Evolutionary conservation across 2,113 vertebrate genomes (phyloP).

Genomic region (Cygnus atratus): DNA sequence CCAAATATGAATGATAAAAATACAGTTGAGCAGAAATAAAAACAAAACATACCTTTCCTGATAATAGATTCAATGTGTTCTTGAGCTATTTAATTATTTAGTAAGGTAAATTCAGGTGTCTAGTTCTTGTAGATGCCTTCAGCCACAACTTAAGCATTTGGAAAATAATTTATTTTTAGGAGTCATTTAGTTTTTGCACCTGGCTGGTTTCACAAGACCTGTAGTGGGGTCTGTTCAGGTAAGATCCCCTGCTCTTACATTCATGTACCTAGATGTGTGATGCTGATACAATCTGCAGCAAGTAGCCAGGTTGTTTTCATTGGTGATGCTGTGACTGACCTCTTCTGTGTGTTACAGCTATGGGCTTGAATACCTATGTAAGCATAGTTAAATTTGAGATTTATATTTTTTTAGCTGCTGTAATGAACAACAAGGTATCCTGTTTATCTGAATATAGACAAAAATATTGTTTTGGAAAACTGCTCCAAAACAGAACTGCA

Average conservation of each 20-base stretch:
- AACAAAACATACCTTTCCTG: background rate
- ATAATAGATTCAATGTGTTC: background rate
- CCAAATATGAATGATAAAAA: background rate
- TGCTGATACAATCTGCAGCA: background rate
- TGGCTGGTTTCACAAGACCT: background rate
- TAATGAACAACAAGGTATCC: background rate
- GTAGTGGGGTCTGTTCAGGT: rapidly evolving
- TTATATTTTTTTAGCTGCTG: background rate
- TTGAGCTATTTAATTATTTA: background rate
- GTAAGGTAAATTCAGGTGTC: background rate
- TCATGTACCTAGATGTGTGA: background rate
- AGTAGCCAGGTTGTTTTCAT: background rate
- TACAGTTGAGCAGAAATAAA: background rate
- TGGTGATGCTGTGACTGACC: background rate
- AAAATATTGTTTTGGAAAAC: constrained; percentile 14
- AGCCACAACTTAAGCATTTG: background rate
- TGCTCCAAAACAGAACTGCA: background rate
- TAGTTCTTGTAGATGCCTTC: background rate
- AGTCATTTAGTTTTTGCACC: background rate
- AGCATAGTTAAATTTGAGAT: background rate
- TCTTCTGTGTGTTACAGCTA: background rate
- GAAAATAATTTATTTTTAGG: background rate
- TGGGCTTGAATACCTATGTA: background rate
- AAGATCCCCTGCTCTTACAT: rapidly evolving
- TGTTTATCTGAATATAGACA: background rate